Evolutionary conservation across 2,797 vertebrate species (phyloP).

Genomic region (Clarias pachynema): DNA sequence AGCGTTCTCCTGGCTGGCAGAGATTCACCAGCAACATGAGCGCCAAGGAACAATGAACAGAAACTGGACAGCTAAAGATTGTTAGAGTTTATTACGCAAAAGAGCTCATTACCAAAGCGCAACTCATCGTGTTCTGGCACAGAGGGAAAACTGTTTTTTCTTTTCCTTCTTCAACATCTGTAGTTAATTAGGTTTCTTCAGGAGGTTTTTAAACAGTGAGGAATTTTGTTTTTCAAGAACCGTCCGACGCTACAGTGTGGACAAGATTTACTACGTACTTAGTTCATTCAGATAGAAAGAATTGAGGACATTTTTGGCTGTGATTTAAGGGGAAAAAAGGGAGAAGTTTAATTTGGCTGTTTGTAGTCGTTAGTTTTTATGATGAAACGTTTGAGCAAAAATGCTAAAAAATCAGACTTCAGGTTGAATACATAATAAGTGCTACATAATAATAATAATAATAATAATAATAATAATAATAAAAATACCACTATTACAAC

Average conservation of each 20-base stretch:
- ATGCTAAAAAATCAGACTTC: neutral
- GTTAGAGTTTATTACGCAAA: constrained; percentile 9
- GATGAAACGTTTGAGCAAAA: neutral
- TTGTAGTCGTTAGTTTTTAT: neutral
- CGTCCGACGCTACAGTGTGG: neutral
- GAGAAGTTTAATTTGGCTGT: neutral
- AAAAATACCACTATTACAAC: neutral
- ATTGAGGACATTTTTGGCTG: no score
- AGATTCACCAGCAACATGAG: neutral
- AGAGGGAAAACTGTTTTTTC: neutral
- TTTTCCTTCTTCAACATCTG: neutral
- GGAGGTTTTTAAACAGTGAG: neutral
- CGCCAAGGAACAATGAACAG: constrained; percentile 24
- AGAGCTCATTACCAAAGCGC: neutral
- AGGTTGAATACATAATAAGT: neutral
- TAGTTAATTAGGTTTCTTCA: neutral
- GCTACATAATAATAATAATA: neutral
- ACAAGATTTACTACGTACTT: neutral
- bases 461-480: neutral
- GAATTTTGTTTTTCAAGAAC: neutral
- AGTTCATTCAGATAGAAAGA: no score
- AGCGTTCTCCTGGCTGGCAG: constrained; percentile 5
- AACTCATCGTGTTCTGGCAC: neutral
- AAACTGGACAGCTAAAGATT: constrained; percentile 22
- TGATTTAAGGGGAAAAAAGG: neutral